phyloP scores from a whole-genome alignment of 2,888 invertebrate species.

The Pristionchus entomophagus region DNA sequence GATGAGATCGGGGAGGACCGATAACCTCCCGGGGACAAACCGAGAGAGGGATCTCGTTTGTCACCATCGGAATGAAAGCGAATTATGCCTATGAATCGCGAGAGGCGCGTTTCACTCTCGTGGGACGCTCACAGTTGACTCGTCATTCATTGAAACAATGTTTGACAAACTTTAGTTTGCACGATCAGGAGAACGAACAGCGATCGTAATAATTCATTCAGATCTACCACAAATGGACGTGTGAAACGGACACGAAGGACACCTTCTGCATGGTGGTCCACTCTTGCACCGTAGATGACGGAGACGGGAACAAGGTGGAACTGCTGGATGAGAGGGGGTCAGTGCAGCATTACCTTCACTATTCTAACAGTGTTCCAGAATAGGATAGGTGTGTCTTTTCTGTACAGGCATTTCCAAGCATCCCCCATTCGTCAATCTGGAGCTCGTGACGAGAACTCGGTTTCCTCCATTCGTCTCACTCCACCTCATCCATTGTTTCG shows the following conservation, averaged over 20 bases:
- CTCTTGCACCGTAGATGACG: slow-evolving; percentile 74
- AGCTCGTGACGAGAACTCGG: no score
- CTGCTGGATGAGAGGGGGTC: slow-evolving; percentile 72
- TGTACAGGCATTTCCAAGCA: no score
- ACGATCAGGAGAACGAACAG: no score
- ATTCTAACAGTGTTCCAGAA: background rate
- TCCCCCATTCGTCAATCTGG: no score
- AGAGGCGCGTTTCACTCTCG: background rate
- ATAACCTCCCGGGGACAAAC: background rate
- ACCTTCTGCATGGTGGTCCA: slow-evolving; percentile 75
- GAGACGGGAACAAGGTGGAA: slow-evolving; percentile 72
- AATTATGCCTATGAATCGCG: slow-evolving; percentile 29
- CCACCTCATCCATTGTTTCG: no score
- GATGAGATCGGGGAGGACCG: slow-evolving; percentile 38
- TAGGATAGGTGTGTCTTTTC: background rate
- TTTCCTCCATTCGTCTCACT: no score
- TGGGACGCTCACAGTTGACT: no score
- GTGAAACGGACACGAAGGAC: slow-evolving; percentile 70
- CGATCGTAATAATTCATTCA: slow-evolving; percentile 41
- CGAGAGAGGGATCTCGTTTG: slow-evolving; percentile 34
- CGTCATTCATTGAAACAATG: no score
- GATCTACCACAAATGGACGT: slow-evolving; percentile 75
- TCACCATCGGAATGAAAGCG: slow-evolving; percentile 39
- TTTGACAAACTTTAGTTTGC: background rate
- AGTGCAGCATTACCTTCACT: background rate